Conservation (phyloP, 2,797 vertebrate genomes). For the Nyctibius grandis region DNA sequence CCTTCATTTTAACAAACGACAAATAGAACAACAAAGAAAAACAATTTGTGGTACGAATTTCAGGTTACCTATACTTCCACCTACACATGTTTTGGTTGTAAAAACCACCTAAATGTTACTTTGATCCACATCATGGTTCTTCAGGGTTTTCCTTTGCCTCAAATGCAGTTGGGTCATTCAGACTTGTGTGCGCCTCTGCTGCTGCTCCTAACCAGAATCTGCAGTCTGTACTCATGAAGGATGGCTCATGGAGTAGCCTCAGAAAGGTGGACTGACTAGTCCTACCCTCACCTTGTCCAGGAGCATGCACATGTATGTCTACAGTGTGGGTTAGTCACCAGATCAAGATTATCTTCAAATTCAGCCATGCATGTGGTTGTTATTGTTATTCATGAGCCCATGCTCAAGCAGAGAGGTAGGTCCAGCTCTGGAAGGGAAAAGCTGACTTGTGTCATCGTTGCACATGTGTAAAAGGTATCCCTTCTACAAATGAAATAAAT, state of each 20-base stretch:
- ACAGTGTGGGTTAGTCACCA: not conserved
- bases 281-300: not conserved
- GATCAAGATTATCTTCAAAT: not conserved
- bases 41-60: not conserved
- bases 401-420: not conserved
- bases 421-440: not conserved
- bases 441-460: rapidly evolving
- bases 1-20: not conserved
- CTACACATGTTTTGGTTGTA: not conserved
- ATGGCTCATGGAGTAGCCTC: not conserved
- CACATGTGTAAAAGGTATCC: rapidly evolving
- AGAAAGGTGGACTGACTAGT: not conserved
- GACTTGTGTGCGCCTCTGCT: not conserved
- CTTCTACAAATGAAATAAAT: not conserved
- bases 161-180: not conserved
- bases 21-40: not conserved
- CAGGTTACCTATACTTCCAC: not conserved
- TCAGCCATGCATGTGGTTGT: not conserved
- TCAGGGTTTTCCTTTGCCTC: not conserved
- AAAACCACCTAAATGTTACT: not conserved
- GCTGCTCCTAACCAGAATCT: not conserved
- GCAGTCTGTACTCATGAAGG: not conserved
- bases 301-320: not conserved
- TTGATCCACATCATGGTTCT: not conserved
- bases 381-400: rapidly evolving